Base-by-base conservation (phyloP, 2,888 invertebrate species). In the Entomobrya multifasciata region DNA sequence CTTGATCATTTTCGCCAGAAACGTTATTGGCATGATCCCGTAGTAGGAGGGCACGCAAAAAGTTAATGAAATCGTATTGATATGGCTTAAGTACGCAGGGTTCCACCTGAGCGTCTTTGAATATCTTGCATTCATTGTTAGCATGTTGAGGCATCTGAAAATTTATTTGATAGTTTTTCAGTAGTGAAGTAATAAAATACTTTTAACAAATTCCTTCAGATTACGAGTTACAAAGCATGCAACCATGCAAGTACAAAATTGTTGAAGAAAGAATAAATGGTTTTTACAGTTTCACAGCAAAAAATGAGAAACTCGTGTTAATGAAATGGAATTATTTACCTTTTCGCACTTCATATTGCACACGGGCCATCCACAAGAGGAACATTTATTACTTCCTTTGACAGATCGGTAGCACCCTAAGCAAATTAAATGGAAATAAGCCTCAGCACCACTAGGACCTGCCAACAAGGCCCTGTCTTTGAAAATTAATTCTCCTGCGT, bases 391-490 rank as follows among this genome's bases (percentile, higher is more conserved):
- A 4, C 65, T 36, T 2, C 55, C 60, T 11, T 76, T 88, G 1
- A 91, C 89, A 47, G 90, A 88, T 15, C 90, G 86, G 82, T 91
- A 91, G 76, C 92, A 92, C 6, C 91, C 91, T 25, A 92, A 88
- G 65, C 92, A 92, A 30, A 91, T 87, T 25, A 74, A 52, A 49
- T 89, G 87, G 60, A 90, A 89, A 22, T 88, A 89, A 17, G 85
- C 77, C 77, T 90, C 90, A 13, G 90, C 88, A 30, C 90, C 90
- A 79, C 85, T 90, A 0, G 97, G 97, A 0, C 96, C 96, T 87
- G 94, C 94, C 0, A 96, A 94, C 8, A 97, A 92, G 0, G 96
- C 95, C 92, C 96, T 96, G 91, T 96, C 95, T 87, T 94, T 94
- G 25, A 96, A 91, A 22, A 97, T 93, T 2, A 96, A 93, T 91